Percentiles rank a stretch among this genome's conserved stretches.
phyloP scores from a whole-genome alignment of 2,888 invertebrate species.

The Achlya flavicornis region DNA sequence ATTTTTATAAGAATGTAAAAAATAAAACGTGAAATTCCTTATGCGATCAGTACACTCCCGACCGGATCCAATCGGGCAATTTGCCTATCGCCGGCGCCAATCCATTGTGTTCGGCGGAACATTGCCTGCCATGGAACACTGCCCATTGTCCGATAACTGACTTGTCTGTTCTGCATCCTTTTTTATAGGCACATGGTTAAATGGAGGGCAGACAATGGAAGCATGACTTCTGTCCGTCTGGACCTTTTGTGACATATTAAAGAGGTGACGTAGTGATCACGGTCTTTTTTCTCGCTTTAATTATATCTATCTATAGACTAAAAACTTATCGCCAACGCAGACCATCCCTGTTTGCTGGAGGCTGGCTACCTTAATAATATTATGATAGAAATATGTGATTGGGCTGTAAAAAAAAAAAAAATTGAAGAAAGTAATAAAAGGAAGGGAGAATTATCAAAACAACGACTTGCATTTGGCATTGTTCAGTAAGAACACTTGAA shows the following conservation, averaged over 20 bases:
- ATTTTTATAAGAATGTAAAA: not conserved
- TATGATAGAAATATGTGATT: not conserved
- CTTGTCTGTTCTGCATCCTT: not conserved
- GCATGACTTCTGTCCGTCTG: not conserved
- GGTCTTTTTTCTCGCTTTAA: not conserved
- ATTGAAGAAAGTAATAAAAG: not conserved
- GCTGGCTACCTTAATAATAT: too few species aligned
- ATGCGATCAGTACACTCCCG: not conserved
- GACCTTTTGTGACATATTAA: not conserved
- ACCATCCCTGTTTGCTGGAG: too few species aligned
- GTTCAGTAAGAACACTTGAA: not conserved
- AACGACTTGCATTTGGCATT: not conserved
- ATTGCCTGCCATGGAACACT: conserved; percentile 6
- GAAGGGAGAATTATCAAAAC: not conserved
- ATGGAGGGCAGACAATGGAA: not conserved
- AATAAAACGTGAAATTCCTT: not conserved
- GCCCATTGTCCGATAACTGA: conserved; percentile 7
- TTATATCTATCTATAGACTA: too few species aligned
- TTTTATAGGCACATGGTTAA: not conserved
- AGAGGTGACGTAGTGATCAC: too few species aligned
- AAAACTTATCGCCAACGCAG: too few species aligned
- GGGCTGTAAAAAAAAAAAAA: not conserved
- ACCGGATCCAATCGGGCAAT: conserved; percentile 33
- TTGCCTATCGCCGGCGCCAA: conserved; percentile 25
- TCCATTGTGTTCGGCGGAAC: conserved; percentile 30